Conservation (phyloP, 2,888 invertebrate genomes). For the Phortica okadai region DNA sequence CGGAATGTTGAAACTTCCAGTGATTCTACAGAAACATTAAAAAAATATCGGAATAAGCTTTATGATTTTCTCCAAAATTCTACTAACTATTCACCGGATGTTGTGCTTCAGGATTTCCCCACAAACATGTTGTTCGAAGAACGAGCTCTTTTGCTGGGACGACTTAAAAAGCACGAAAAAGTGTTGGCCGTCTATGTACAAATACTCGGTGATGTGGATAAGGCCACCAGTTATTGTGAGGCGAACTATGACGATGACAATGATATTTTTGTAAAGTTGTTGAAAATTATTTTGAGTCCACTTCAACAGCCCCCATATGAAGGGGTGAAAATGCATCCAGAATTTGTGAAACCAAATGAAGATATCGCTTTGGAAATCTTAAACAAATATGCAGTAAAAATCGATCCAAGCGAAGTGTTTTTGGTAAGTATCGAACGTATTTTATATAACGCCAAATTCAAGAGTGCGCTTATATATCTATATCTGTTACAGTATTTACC, state of each 20-base stretch:
- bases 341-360: conserved; percentile 84
- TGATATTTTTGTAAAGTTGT: conserved; percentile 68
- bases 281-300: conserved; percentile 78
- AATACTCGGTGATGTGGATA: conserved; percentile 88
- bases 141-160: conserved; percentile 94
- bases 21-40: conserved; percentile 54
- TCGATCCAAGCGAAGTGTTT: conserved; percentile 87
- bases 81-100: conserved; percentile 88
- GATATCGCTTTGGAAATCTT: conserved; percentile 88
- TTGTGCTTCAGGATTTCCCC: conserved; percentile 91
- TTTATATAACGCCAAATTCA: too few relatives aligned
- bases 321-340: conserved; percentile 78
- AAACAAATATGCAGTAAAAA: conserved; percentile 88
- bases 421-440: conserved; percentile 54
- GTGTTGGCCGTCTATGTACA: conserved; percentile 95
- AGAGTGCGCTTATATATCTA: not conserved
- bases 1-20: conserved; percentile 36
- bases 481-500: conserved; percentile 82
- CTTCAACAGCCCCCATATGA: conserved; percentile 73
- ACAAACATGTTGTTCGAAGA: conserved; percentile 92
- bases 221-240: conserved; percentile 91
- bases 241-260: conserved; percentile 79
- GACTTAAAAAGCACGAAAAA: conserved; percentile 92
- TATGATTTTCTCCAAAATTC: conserved; percentile 89
- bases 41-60: conserved; percentile 79